phyloP scores from a whole-genome alignment of 2,888 invertebrate species.

The Rhogogaster chlorosoma region DNA sequence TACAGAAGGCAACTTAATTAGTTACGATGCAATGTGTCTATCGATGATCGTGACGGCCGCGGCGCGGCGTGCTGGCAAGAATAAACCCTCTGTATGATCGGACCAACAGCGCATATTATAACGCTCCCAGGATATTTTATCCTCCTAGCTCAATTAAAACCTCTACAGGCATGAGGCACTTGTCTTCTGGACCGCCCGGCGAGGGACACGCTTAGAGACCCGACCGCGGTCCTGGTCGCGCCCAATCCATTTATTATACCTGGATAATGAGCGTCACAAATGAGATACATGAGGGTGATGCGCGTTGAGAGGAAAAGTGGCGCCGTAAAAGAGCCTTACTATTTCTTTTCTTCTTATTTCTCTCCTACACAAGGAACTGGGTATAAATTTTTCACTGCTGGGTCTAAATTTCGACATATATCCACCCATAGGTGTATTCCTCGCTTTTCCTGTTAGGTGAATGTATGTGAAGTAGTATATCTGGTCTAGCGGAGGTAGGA shows the following conservation, averaged over 20 bases:
- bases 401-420: background rate
- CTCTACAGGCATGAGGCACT: slow-evolving; percentile 28
- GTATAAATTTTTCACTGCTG: slow-evolving; percentile 15
- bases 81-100: slow-evolving; percentile 39
- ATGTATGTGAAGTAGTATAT: background rate
- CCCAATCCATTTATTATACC: slow-evolving; percentile 45
- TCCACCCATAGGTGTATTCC: background rate
- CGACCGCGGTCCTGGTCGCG: slow-evolving; percentile 31
- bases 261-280: slow-evolving; percentile 48
- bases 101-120: slow-evolving; percentile 34
- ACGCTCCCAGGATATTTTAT: slow-evolving; percentile 43
- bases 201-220: slow-evolving; percentile 40
- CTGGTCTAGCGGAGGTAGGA: background rate
- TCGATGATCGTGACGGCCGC: slow-evolving; percentile 44
- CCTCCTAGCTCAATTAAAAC: slow-evolving; percentile 45
- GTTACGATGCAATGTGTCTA: slow-evolving; percentile 35
- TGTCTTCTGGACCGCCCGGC: slow-evolving; percentile 47
- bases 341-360: background rate
- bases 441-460: background rate
- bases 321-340: background rate
- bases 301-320: slow-evolving; percentile 8
- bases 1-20: slow-evolving; percentile 47
- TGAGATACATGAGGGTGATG: slow-evolving; percentile 40
- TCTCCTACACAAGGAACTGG: background rate
- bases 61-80: slow-evolving; percentile 10